Conservation (phyloP, 2,113 vertebrate genomes). For the Centrocercus urophasianus region DNA sequence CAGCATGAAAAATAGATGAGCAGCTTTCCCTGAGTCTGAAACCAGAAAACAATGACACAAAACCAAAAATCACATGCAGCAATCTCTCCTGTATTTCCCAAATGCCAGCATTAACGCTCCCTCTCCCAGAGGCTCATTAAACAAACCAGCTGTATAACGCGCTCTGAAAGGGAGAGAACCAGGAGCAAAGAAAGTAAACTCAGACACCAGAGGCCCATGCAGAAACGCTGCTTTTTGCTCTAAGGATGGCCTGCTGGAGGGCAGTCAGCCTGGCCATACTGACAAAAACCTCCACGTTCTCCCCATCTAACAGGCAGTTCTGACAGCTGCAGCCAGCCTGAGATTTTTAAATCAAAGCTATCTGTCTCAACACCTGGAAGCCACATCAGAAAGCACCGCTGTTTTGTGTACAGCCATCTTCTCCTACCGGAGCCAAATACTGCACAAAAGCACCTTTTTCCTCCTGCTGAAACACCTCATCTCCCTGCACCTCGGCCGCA, state of each 20-base stretch:
- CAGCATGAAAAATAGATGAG: constrained; percentile 68
- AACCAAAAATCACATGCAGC: constrained; percentile 50
- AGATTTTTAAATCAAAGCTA: background rate
- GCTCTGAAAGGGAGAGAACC: constrained; percentile 24
- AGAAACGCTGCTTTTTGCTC: background rate
- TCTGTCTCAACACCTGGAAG: background rate
- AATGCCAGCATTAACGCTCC: background rate
- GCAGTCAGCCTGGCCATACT: background rate
- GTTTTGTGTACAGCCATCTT: rapidly evolving
- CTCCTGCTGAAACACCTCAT: background rate
- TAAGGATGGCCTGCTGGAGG: background rate
- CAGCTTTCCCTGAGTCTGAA: constrained; percentile 41
- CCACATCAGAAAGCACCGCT: background rate
- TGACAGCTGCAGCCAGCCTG: background rate
- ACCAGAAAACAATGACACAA: constrained; percentile 44
- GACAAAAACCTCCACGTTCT: background rate
- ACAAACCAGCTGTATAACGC: constrained; percentile 30
- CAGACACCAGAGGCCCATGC: background rate
- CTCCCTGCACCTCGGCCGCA: background rate
- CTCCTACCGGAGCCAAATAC: background rate
- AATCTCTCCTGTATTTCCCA: background rate
- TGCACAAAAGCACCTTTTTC: background rate
- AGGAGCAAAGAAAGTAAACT: background rate
- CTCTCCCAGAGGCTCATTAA: constrained; percentile 26
- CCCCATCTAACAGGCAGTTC: background rate